phyloP scores from a whole-genome alignment of 2,113 vertebrate species.

The Corythoichthys haematopterus region DNA sequence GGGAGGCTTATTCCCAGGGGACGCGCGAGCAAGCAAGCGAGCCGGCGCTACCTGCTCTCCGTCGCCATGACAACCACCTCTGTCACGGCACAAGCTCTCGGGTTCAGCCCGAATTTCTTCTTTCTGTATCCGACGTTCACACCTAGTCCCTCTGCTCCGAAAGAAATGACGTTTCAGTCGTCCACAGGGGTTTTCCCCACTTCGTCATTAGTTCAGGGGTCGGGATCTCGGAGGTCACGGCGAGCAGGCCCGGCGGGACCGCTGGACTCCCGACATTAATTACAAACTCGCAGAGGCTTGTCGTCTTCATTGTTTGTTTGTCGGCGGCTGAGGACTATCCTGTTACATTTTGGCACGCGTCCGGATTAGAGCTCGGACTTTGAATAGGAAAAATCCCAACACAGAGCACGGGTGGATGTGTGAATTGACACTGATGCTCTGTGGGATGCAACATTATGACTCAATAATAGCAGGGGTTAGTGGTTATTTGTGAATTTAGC shows the following conservation, averaged over 20 bases:
- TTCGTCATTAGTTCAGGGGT: constrained; percentile 43
- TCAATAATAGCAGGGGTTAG: too few species aligned
- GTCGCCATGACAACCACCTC: constrained; percentile 68
- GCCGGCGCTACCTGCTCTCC: constrained; percentile 68
- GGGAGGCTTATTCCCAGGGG: constrained; percentile 59
- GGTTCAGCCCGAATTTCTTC: constrained; percentile 2
- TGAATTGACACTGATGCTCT: too few species aligned
- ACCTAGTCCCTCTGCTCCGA: constrained; percentile 5
- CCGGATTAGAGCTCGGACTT: too few species aligned
- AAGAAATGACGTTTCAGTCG: background rate
- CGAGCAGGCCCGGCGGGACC: constrained; percentile 30
- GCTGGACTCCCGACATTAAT: background rate
- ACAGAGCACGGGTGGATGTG: too few species aligned
- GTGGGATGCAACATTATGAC: too few species aligned
- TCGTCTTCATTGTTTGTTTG: too few species aligned
- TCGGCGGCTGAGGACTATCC: too few species aligned
- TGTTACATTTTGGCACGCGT: too few species aligned
- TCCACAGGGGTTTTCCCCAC: background rate
- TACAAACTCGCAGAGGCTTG: too few species aligned
- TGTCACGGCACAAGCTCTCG: constrained; percentile 60
- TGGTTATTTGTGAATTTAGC: too few species aligned
- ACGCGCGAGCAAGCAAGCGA: background rate
- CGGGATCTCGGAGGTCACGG: constrained; percentile 47
- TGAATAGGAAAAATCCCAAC: too few species aligned
- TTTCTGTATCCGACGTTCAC: background rate